phyloP scores from a whole-genome alignment of 2,797 vertebrate genomes.

The Aplochiton taeniatus region DNA sequence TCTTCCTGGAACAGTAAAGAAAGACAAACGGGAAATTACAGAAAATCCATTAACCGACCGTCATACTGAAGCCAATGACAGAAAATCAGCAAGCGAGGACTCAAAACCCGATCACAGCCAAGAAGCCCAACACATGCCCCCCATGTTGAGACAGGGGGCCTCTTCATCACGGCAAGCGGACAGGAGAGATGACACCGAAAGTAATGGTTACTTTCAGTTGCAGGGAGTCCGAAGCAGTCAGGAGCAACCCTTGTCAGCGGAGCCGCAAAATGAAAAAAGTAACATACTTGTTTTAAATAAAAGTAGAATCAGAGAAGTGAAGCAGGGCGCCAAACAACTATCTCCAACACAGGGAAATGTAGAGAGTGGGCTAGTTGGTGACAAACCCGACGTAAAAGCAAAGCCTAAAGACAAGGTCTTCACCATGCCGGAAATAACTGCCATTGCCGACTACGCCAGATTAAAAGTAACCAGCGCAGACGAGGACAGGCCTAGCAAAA shows the following conservation, averaged over 20 bases:
- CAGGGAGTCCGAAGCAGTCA: conserved; percentile 45
- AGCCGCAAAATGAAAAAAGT: conserved; percentile 19
- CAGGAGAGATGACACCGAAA: conserved; percentile 5
- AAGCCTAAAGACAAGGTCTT: conserved; percentile 54
- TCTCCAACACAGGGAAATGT: conserved; percentile 29
- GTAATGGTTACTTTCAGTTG: conserved; percentile 68
- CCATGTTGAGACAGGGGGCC: conserved; percentile 36
- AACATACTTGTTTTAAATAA: conserved; percentile 40
- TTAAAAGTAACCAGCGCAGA: conserved; percentile 78
- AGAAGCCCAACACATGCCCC: conserved; percentile 30
- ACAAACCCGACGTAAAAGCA: conserved; percentile 10
- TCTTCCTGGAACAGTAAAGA: conserved; percentile 34
- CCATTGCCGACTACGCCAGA: conserved; percentile 78
- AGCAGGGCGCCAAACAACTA: conserved; percentile 33
- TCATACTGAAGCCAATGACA: not conserved
- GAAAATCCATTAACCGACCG: conserved; percentile 14
- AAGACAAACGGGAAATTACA: conserved; percentile 16
- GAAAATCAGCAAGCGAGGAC: conserved; percentile 17
- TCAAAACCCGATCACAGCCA: conserved; percentile 14
- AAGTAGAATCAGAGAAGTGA: conserved; percentile 34
- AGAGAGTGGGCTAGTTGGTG: not conserved
- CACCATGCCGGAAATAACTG: conserved; percentile 74
- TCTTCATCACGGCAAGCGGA: conserved; percentile 29
- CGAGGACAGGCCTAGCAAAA: conserved; percentile 40
- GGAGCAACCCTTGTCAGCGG: conserved; percentile 13